Evolutionary conservation across 2,888 invertebrate genomes (phyloP).

Genomic region (Drosophila macrospina): DNA sequence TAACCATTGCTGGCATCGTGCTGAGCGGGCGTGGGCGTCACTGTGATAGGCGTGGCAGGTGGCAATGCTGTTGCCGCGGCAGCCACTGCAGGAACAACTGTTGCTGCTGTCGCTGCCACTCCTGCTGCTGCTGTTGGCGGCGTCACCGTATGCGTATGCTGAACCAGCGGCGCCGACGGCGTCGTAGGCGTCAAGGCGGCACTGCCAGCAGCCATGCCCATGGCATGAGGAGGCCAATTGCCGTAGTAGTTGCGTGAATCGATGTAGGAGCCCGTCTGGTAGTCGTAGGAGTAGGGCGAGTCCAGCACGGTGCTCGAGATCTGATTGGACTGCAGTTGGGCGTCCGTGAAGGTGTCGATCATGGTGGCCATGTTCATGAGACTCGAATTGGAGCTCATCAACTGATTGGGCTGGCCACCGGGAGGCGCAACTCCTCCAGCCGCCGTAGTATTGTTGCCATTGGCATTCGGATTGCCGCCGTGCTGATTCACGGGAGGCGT

Average conservation of each 20-base stretch:
- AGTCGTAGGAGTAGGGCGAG: conserved; percentile 88
- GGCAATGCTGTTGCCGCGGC: conserved; percentile 51
- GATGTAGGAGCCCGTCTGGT: conserved; percentile 87
- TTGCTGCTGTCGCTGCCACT: conserved; percentile 40
- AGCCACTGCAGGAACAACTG: conserved; percentile 41
- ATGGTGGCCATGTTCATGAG: conserved; percentile 91
- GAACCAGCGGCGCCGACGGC: conserved; percentile 54
- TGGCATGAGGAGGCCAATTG: conserved; percentile 87
- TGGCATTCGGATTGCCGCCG: conserved; percentile 55
- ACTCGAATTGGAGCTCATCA: conserved; percentile 86
- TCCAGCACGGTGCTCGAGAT: conserved; percentile 94
- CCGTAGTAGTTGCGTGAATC: conserved; percentile 89
- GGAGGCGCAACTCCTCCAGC: conserved; percentile 45
- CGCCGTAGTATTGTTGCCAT: conserved; percentile 30
- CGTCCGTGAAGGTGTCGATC: conserved; percentile 91
- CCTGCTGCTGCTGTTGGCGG: conserved; percentile 51
- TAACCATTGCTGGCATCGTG: conserved; percentile 73
- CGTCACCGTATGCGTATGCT: conserved; percentile 85
- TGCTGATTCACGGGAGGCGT: conserved; percentile 85
- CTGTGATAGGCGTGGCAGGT: conserved; percentile 25
- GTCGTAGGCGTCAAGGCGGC: conserved; percentile 59
- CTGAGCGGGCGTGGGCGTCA: conserved; percentile 61
- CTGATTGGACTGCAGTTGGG: conserved; percentile 93
- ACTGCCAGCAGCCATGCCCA: conserved; percentile 75
- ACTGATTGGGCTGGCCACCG: conserved; percentile 83